Evolutionary conservation across 2,888 invertebrate species (phyloP).

Genomic region (Erynnis tages): DNA sequence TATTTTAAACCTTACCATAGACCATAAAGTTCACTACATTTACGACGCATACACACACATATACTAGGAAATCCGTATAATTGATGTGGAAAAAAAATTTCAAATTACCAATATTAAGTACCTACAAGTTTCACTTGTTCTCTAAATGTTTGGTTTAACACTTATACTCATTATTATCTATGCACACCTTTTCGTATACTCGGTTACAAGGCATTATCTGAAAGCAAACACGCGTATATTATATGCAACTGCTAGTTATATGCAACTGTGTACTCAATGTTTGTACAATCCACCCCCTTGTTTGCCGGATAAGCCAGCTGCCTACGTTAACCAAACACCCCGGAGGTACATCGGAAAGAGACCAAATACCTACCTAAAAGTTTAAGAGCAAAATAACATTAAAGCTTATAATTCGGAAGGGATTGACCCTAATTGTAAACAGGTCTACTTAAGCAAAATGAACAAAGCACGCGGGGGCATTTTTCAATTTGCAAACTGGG

Average conservation of each 20-base stretch:
- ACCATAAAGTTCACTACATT: too few species aligned
- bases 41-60: too few species aligned
- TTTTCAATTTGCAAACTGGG: conserved; percentile 44
- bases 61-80: too few species aligned
- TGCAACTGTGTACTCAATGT: conserved; percentile 11
- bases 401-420: conserved; percentile 43
- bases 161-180: neutral
- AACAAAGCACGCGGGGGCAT: conserved; percentile 49
- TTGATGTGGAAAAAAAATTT: too few species aligned
- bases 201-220: neutral
- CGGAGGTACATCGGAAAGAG: conserved; percentile 15
- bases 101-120: too few species aligned
- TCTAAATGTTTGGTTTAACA: too few species aligned
- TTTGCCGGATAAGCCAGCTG: conserved; percentile 11
- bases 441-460: conserved; percentile 55
- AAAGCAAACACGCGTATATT: conserved; percentile 13
- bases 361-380: conserved; percentile 1
- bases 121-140: too few species aligned
- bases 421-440: conserved; percentile 61
- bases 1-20: too few species aligned
- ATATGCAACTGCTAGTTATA: conserved; percentile 7
- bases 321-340: conserved; percentile 28
- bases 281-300: conserved; percentile 9
- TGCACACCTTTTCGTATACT: neutral
- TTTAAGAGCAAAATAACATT: conserved; percentile 7